A percentile compares a stretch with the other conserved stretches of the same genome.
These are phyloP conservation scores for Zapus hudsonius DNA, from an alignment of 2,113 vertebrate species.

Conservation along the genomic window DNA sequence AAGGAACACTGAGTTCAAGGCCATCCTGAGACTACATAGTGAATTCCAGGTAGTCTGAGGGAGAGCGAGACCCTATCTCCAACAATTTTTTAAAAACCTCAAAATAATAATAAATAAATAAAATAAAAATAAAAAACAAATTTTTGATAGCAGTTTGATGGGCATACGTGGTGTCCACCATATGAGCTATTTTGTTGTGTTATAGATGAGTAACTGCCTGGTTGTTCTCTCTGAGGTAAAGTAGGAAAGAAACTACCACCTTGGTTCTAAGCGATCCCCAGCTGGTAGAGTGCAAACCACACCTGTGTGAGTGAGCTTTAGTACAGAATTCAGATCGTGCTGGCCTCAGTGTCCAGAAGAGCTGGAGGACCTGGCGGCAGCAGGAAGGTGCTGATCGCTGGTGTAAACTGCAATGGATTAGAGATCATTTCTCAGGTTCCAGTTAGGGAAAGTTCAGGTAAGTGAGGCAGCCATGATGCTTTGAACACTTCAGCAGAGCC, in stretches of 20 bases:
- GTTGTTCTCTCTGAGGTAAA: neutral
- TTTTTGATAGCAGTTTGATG: neutral
- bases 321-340: neutral
- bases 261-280: neutral
- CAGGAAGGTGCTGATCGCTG: conserved; percentile 72
- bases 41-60: too few species aligned
- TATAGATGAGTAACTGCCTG: neutral
- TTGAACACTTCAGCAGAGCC: conserved; percentile 80
- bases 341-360: neutral
- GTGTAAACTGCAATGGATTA: conserved; percentile 79
- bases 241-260: neutral
- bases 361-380: neutral
- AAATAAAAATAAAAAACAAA: too few species aligned
- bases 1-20: too few species aligned
- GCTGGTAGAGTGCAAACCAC: neutral
- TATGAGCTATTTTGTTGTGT: neutral
- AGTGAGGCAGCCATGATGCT: conserved; percentile 45
- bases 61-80: too few species aligned
- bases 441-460: conserved; percentile 81
- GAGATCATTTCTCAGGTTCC: conserved; percentile 77
- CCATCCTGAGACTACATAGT: too few species aligned
- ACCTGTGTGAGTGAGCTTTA: neutral
- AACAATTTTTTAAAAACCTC: too few species aligned
- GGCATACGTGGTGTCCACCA: too few species aligned
- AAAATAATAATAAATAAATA: too few species aligned